These are phyloP conservation scores for Sinocyclocheilus rhinocerous DNA, from an alignment of 2,113 vertebrate species.

Conservation along the genomic window DNA sequence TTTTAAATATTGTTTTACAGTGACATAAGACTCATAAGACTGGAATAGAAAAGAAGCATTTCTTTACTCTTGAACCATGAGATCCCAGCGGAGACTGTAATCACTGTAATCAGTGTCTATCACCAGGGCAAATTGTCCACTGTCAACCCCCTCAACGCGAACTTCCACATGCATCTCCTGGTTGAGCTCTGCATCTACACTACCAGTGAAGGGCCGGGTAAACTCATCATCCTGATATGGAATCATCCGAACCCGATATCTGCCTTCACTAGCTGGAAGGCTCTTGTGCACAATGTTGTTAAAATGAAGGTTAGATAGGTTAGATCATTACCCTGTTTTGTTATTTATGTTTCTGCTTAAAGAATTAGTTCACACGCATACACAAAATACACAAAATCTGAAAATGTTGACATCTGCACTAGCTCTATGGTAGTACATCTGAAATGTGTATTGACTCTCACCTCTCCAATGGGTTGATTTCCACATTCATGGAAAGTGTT, in stretches of 20 bases:
- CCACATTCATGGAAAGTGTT: constrained; percentile 2
- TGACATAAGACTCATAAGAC: background rate
- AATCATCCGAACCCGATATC: constrained; percentile 36
- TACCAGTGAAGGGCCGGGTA: constrained; percentile 25
- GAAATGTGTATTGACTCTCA: background rate
- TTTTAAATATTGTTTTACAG: background rate
- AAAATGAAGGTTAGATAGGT: background rate
- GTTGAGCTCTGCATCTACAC: constrained; percentile 29
- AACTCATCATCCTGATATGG: constrained; percentile 48
- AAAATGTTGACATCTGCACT: background rate
- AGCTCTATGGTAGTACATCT: background rate
- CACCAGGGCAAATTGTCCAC: constrained; percentile 29
- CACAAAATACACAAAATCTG: background rate
- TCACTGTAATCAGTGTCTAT: constrained; percentile 31
- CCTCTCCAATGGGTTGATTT: constrained; percentile 42
- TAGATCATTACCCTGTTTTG: background rate
- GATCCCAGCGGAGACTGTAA: constrained; percentile 47
- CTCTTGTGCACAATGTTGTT: constrained; percentile 20
- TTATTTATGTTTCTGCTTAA: background rate
- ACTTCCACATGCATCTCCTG: constrained; percentile 46
- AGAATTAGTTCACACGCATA: background rate
- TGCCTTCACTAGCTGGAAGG: constrained; percentile 32
- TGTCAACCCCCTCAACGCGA: constrained; percentile 28
- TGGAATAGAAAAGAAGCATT: background rate
- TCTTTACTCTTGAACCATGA: constrained; percentile 53